These are phyloP conservation scores for Dugesia japonica DNA, from an alignment of 2,888 invertebrate genomes.

Conservation along the genomic window DNA sequence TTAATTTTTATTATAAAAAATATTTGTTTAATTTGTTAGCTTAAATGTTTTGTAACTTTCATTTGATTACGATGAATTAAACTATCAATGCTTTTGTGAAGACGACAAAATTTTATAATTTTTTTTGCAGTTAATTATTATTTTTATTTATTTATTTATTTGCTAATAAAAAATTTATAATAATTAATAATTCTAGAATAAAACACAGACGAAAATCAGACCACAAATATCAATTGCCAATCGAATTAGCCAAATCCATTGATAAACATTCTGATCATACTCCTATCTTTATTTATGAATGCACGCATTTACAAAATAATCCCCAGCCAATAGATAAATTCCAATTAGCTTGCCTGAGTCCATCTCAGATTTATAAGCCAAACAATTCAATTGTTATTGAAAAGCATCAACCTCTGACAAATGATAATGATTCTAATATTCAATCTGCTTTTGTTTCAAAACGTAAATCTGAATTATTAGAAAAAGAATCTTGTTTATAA, in stretches of 20 bases:
- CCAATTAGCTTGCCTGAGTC: conserved; percentile 12
- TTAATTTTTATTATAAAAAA: too few relatives aligned
- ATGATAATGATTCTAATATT: not conserved
- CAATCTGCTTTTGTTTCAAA: not conserved
- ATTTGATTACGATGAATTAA: too few relatives aligned
- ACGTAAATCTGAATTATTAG: not conserved
- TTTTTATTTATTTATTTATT: too few relatives aligned
- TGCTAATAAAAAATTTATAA: too few relatives aligned
- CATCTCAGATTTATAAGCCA: conserved; percentile 9
- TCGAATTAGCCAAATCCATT: not conserved
- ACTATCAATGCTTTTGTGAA: too few relatives aligned
- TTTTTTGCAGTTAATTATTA: too few relatives aligned
- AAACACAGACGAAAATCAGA: not conserved
- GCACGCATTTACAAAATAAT: not conserved
- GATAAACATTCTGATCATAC: not conserved
- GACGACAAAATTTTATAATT: too few relatives aligned
- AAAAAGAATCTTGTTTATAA: conserved; percentile 12
- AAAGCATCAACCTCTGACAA: not conserved
- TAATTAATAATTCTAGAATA: not conserved
- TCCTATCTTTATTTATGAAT: not conserved
- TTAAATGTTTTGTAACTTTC: too few relatives aligned
- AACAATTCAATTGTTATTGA: not conserved
- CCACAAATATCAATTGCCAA: not conserved
- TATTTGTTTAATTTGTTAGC: too few relatives aligned
- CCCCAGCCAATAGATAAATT: not conserved